phyloP scores from a whole-genome alignment of 2,797 vertebrate genomes.

The Scolopax rusticola region DNA sequence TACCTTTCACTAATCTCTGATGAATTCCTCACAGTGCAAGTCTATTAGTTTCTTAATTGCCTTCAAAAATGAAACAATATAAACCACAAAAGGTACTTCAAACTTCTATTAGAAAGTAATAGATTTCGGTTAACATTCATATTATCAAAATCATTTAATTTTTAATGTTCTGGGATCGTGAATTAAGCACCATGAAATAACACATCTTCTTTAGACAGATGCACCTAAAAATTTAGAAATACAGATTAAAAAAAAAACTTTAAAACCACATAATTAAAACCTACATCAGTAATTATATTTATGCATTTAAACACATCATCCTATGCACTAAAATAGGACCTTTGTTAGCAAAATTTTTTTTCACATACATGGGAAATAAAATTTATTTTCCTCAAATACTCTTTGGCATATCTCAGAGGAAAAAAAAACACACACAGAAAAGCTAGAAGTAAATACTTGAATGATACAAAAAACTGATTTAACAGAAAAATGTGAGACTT shows the following conservation, averaged over 20 bases:
- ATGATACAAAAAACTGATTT: not conserved
- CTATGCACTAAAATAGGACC: not conserved
- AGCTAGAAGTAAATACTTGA: not conserved
- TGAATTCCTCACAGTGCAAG: not conserved
- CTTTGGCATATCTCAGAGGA: not conserved
- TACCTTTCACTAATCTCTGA: not conserved
- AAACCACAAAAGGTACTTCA: conserved; percentile 33
- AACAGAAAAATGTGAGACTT: not conserved
- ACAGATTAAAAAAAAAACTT: not conserved
- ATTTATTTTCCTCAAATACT: not conserved
- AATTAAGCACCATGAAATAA: not conserved
- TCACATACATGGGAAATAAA: not conserved
- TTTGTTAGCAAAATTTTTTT: not conserved
- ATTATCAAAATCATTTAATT: not conserved
- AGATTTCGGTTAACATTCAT: not conserved
- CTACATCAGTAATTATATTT: not conserved
- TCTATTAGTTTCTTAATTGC: not conserved
- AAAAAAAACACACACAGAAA: not conserved
- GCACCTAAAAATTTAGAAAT: not conserved
- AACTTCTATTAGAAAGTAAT: not conserved
- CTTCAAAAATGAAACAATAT: conserved; percentile 37
- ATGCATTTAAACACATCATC: not conserved
- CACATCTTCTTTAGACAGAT: not conserved
- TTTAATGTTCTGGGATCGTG: not conserved
- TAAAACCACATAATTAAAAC: not conserved